These are phyloP conservation scores for Hydrolagus affinis DNA, from an alignment of 2,113 vertebrate species.

Conservation along the genomic window DNA sequence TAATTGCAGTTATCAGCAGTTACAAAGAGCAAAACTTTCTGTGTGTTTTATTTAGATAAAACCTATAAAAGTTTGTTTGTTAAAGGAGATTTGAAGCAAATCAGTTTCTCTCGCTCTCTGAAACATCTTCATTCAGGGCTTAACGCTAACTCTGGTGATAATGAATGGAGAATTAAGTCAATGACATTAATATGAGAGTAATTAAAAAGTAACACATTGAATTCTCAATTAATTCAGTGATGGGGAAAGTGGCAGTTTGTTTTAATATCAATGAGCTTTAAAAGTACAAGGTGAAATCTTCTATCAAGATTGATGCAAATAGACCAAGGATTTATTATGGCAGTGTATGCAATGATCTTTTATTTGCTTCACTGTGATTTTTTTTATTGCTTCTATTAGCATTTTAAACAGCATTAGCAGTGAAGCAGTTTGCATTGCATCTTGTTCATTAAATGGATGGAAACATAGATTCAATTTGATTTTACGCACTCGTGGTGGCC, in stretches of 20 bases:
- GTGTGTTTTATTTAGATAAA: background rate
- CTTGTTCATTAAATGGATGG: too few relatives aligned
- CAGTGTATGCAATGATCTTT: background rate
- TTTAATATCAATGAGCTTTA: conserved; percentile 10
- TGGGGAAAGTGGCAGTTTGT: background rate
- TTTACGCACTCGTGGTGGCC: too few relatives aligned
- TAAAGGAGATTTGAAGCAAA: background rate
- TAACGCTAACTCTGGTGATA: background rate
- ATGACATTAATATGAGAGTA: background rate
- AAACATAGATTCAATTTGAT: too few relatives aligned
- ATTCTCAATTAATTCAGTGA: conserved; percentile 1
- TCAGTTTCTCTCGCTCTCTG: background rate
- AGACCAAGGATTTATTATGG: background rate
- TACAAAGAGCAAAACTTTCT: background rate
- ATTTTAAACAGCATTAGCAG: too few relatives aligned
- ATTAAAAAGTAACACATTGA: background rate
- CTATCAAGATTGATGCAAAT: background rate
- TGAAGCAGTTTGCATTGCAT: too few relatives aligned
- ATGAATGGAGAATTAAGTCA: background rate
- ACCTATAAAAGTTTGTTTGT: background rate
- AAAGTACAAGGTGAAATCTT: background rate
- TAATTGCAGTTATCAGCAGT: too few relatives aligned
- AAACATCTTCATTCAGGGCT: background rate
- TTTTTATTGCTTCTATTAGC: too few relatives aligned
- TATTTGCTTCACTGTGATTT: too few relatives aligned